Percentiles rank a stretch among this genome's conserved stretches.
Conservation (phyloP, 2,113 vertebrate genomes). For the Elephantulus edwardii region DNA sequence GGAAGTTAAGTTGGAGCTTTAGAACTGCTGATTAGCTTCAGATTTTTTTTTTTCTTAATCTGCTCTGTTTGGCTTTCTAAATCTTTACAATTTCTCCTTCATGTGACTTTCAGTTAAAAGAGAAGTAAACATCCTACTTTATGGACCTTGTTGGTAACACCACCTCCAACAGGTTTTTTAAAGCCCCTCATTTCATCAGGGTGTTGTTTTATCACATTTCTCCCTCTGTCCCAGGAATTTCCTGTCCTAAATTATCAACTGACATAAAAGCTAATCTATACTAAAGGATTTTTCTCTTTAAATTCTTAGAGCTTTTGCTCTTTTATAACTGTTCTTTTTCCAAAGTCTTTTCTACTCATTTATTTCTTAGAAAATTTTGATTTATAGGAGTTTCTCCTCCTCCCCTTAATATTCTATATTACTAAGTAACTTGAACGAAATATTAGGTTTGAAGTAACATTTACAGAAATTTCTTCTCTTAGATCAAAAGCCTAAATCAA, state of each 20-base stretch:
- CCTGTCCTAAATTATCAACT: neutral
- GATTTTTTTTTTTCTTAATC: neutral
- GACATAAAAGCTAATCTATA: neutral
- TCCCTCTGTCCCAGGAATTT: neutral
- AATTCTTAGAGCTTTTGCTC: neutral
- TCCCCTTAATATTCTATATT: neutral
- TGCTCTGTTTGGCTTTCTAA: neutral
- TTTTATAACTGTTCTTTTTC: neutral
- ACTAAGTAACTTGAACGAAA: neutral
- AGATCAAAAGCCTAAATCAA: constrained; percentile 24
- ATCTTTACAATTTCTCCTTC: neutral
- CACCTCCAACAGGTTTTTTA: neutral
- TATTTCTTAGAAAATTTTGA: neutral
- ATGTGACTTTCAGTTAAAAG: neutral
- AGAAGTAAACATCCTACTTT: neutral
- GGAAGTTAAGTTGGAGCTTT: neutral
- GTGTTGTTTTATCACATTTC: neutral
- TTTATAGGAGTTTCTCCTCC: neutral
- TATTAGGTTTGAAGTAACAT: neutral
- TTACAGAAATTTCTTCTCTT: neutral
- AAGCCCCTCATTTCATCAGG: neutral
- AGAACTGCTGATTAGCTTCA: neutral
- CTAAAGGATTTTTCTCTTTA: neutral
- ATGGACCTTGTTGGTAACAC: neutral
- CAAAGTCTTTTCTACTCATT: neutral